Evolutionary conservation across 2,888 invertebrate genomes (phyloP).

Genomic region (Lepidocyrtinus sp.): DNA sequence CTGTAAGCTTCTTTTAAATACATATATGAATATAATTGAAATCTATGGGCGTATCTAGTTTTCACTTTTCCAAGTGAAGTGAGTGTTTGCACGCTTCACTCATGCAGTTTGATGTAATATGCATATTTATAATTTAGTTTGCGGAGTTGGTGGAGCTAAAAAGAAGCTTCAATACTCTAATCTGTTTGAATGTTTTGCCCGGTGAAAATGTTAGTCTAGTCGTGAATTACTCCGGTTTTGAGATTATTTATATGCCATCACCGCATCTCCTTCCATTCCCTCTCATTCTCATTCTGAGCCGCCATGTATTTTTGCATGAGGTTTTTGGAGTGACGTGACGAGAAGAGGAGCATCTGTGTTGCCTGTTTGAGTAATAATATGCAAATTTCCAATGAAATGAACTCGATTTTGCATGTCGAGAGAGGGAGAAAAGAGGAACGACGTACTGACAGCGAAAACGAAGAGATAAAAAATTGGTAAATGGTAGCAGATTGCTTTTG

Average conservation of each 20-base stretch:
- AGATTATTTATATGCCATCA: slow-evolving; percentile 5
- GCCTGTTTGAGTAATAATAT: slow-evolving; percentile 53
- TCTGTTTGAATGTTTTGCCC: slow-evolving; percentile 35
- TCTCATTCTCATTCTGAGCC: background rate
- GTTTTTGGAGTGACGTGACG: too few relatives aligned
- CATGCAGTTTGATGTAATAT: slow-evolving; percentile 24
- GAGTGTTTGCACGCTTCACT: too few relatives aligned
- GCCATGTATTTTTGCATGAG: slow-evolving; percentile 27
- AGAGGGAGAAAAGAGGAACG: slow-evolving; percentile 1
- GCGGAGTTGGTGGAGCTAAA: slow-evolving; percentile 21
- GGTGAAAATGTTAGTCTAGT: background rate
- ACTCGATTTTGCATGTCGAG: slow-evolving; percentile 52
- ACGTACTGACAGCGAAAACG: background rate
- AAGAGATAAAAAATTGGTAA: slow-evolving; percentile 29
- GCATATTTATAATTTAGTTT: slow-evolving; percentile 45
- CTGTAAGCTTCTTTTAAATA: too few relatives aligned
- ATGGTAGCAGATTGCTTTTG: slow-evolving; percentile 46
- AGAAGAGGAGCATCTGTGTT: slow-evolving; percentile 43
- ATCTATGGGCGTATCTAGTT: too few relatives aligned
- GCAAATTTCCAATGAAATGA: slow-evolving; percentile 56
- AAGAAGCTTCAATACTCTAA: slow-evolving; percentile 30
- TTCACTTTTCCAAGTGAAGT: too few relatives aligned
- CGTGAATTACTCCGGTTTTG: slow-evolving; percentile 33
- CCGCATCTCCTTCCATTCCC: background rate
- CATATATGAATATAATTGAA: too few relatives aligned